These are phyloP conservation scores for Lagodon rhomboides DNA, from an alignment of 2,797 vertebrate genomes.

Conservation along the genomic window DNA sequence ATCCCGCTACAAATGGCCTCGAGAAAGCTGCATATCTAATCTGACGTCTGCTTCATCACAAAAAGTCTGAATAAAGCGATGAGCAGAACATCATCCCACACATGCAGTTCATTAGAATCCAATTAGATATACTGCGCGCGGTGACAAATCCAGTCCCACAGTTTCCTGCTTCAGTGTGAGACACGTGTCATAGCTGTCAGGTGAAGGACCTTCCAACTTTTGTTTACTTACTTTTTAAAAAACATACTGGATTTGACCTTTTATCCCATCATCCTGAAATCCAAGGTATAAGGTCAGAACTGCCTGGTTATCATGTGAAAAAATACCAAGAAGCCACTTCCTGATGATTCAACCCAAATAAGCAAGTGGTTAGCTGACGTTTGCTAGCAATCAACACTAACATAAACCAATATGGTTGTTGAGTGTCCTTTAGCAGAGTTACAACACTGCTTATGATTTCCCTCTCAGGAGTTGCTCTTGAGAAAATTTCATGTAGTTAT, in stretches of 20 bases:
- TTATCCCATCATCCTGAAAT: slow-evolving; percentile 7
- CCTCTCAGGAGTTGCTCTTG: too few relatives aligned
- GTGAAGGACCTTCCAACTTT: slow-evolving; percentile 18
- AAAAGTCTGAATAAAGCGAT: slow-evolving; percentile 57
- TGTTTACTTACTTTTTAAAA: too few relatives aligned
- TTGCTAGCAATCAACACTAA: background rate
- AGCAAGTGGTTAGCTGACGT: too few relatives aligned
- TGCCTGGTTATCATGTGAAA: background rate
- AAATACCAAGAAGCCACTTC: slow-evolving; percentile 3
- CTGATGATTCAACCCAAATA: slow-evolving; percentile 18
- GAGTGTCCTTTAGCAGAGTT: too few relatives aligned
- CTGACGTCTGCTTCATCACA: slow-evolving; percentile 56
- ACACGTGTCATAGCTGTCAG: slow-evolving; percentile 44
- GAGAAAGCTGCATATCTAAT: slow-evolving; percentile 67
- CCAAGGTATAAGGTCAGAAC: background rate
- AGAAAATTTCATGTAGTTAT: too few relatives aligned
- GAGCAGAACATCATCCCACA: slow-evolving; percentile 68
- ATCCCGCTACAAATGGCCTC: slow-evolving; percentile 43
- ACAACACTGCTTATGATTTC: too few relatives aligned
- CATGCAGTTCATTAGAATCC: slow-evolving; percentile 70
- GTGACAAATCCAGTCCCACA: slow-evolving; percentile 56
- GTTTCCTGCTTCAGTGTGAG: slow-evolving; percentile 31
- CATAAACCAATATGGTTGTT: slow-evolving; percentile 14
- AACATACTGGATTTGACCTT: background rate
- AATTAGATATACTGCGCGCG: slow-evolving; percentile 59